These are phyloP conservation scores for Alligator mississippiensis DNA, from an alignment of 2,113 vertebrate species.

Conservation along the genomic window DNA sequence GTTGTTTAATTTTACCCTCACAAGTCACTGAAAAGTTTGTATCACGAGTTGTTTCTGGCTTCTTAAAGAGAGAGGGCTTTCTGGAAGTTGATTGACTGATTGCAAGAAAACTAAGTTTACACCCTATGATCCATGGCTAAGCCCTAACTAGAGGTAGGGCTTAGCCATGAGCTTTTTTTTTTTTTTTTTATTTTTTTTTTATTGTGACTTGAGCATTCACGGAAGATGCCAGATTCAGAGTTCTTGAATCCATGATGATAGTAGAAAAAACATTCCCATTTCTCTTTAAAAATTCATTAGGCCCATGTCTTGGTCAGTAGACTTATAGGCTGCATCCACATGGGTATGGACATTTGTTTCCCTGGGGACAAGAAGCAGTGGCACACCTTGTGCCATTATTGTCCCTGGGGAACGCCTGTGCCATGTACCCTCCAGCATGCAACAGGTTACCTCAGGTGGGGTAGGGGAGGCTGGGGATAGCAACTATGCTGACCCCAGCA, in stretches of 20 bases:
- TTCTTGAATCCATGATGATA: not conserved
- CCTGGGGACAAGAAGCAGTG: no score
- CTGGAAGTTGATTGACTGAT: not conserved
- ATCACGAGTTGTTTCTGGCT: rapidly evolving
- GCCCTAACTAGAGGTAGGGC: not conserved
- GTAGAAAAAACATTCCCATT: not conserved
- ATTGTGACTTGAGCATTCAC: not conserved
- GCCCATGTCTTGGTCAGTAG: not conserved
- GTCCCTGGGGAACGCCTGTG: no score
- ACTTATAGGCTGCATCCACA: no score
- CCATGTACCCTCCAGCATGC: no score
- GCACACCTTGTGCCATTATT: no score
- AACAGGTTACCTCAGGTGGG: no score
- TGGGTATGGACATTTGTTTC: no score
- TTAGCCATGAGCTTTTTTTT: not conserved
- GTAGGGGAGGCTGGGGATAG: no score
- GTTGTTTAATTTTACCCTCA: not conserved
- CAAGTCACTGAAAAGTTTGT: not conserved
- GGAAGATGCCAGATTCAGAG: not conserved
- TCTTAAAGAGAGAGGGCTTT: not conserved
- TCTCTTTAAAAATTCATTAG: not conserved
- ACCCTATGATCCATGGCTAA: no score
- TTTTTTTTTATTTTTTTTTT: not conserved
- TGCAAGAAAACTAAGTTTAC: not conserved
- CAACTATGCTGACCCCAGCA: no score